phyloP scores from a whole-genome alignment of 2,113 vertebrate genomes.

The Melanostigma gelatinosum region DNA sequence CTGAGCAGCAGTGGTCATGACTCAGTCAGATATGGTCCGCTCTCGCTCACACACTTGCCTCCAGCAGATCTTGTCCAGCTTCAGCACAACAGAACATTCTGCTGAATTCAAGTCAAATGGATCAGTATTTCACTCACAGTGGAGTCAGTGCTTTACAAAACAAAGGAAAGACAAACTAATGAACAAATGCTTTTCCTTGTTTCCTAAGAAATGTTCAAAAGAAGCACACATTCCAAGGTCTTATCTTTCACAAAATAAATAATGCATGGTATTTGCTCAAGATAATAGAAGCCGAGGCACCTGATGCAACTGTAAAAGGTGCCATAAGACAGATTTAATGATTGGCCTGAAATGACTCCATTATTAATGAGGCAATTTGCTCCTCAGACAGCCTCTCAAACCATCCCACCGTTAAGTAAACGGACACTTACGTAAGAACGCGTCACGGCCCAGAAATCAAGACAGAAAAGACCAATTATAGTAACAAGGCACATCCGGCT shows the following conservation, averaged over 20 bases:
- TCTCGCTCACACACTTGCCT: conserved; percentile 65
- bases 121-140: conserved; percentile 43
- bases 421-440: conserved; percentile 49
- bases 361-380: conserved; percentile 73
- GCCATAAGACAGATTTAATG: conserved; percentile 53
- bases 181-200: conserved; percentile 2
- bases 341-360: conserved; percentile 69
- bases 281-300: conserved; percentile 56
- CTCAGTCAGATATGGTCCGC: conserved; percentile 71
- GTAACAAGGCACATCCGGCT: conserved; percentile 71
- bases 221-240: conserved; percentile 13
- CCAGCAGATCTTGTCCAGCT: conserved; percentile 59
- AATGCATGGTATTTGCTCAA: conserved; percentile 56
- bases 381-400: conserved; percentile 57
- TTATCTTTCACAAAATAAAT: conserved; percentile 58
- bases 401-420: conserved; percentile 49
- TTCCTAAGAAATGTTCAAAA: conserved; percentile 17
- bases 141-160: conserved; percentile 15
- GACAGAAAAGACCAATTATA: conserved; percentile 71
- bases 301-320: conserved; percentile 52
- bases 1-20: conserved; percentile 72
- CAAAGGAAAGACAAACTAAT: conserved; percentile 27
- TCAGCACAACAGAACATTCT: conserved; percentile 42
- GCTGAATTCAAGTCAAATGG: conserved; percentile 45
- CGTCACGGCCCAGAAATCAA: conserved; percentile 58